These are phyloP conservation scores for Bombus vancouverensis DNA, from an alignment of 1,140 invertebrate genomes.

Conservation along the genomic window DNA sequence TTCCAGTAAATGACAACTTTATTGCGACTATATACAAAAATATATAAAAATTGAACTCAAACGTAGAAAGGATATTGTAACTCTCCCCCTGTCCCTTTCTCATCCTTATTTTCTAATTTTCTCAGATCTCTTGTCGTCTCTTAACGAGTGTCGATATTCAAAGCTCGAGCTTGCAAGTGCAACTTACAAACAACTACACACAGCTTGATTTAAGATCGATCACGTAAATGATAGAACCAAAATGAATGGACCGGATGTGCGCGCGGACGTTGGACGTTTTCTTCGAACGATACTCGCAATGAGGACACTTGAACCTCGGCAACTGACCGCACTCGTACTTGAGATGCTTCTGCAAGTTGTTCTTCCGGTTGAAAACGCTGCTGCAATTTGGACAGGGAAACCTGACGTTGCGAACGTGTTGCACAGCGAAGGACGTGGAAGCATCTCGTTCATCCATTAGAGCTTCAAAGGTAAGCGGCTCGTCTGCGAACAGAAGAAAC, in stretches of 20 bases:
- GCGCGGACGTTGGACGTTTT: conserved; percentile 79
- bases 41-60: neutral
- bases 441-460: conserved; percentile 17
- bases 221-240: conserved; percentile 48
- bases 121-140: neutral
- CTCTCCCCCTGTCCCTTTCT: neutral
- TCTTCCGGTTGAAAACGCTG: conserved; percentile 81
- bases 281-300: conserved; percentile 80
- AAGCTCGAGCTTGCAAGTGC: neutral
- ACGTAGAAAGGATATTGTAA: neutral
- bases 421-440: conserved; percentile 19
- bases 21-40: neutral
- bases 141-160: neutral
- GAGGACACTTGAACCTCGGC: conserved; percentile 83
- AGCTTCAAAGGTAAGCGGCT: conserved; percentile 38
- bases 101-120: neutral
- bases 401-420: conserved; percentile 46
- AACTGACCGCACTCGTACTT: conserved; percentile 84
- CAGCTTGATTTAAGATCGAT: conserved; percentile 38
- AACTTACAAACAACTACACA: neutral
- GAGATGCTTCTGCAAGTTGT: conserved; percentile 81
- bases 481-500: conserved; percentile 68
- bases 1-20: neutral
- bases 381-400: conserved; percentile 81
- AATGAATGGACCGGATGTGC: conserved; percentile 73